phyloP scores from a whole-genome alignment of 2,888 invertebrate species.

The Apamea anceps region DNA sequence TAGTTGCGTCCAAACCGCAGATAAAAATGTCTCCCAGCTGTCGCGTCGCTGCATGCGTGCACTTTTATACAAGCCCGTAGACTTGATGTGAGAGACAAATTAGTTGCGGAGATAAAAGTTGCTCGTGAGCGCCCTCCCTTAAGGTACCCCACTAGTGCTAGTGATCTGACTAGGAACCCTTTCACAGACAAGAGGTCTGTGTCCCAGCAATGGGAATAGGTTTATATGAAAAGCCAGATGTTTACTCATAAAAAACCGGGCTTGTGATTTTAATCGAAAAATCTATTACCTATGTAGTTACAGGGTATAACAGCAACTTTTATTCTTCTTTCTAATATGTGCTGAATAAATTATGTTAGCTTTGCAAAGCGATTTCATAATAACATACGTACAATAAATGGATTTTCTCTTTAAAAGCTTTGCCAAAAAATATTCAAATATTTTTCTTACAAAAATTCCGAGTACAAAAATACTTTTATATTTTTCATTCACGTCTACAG shows the following conservation, averaged over 20 bases:
- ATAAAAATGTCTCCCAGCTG: too few relatives aligned
- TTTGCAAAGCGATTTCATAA: constrained; percentile 22
- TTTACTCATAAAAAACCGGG: not conserved
- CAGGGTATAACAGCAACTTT: not conserved
- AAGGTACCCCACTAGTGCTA: too few relatives aligned
- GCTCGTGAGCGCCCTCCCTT: too few relatives aligned
- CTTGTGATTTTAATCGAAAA: constrained; percentile 3
- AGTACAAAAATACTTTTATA: not conserved
- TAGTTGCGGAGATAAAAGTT: too few relatives aligned
- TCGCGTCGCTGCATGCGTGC: too few relatives aligned
- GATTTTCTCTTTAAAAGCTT: not conserved
- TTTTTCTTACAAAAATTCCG: constrained; percentile 9
- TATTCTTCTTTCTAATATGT: not conserved
- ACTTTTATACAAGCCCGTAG: too few relatives aligned
- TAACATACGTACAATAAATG: not conserved
- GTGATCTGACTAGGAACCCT: too few relatives aligned
- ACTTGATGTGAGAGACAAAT: too few relatives aligned
- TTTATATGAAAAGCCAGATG: not conserved
- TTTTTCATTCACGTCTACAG: not conserved
- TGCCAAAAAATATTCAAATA: not conserved
- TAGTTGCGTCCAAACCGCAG: too few relatives aligned
- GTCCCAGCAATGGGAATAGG: not conserved
- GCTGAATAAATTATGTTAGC: not conserved
- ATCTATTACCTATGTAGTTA: not conserved
- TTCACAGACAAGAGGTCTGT: not conserved